phyloP scores from a whole-genome alignment of 2,113 vertebrate species.

The Pholis gunnellus region DNA sequence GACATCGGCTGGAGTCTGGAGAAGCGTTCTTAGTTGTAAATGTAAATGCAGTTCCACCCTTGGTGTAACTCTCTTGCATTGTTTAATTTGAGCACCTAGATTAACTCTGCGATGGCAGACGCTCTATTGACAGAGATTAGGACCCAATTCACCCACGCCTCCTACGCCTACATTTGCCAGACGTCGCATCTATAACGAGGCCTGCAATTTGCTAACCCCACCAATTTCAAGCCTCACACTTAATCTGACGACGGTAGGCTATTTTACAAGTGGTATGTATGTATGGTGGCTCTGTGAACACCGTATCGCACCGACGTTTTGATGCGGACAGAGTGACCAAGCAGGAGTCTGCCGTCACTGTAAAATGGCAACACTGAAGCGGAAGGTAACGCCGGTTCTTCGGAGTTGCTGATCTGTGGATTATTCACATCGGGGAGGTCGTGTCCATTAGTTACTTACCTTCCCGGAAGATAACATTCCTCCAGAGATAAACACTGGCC shows the following conservation, averaged over 20 bases:
- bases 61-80: neutral
- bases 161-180: neutral
- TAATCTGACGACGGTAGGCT: neutral
- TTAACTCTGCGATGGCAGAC: neutral
- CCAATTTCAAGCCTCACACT: constrained; percentile 31
- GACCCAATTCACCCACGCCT: constrained; percentile 2
- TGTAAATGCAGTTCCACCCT: neutral
- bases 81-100: neutral
- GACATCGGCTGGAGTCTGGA: neutral
- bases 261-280: neutral
- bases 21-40: neutral
- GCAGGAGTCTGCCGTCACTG: constrained; percentile 7
- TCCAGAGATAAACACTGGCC: constrained; percentile 45
- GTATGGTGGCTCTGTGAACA: neutral
- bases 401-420: neutral
- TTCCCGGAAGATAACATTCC: constrained; percentile 35
- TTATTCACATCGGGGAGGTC: constrained; percentile 10
- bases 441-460: constrained; percentile 18
- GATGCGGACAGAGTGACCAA: neutral
- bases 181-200: neutral
- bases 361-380: constrained; percentile 3
- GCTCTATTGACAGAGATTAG: neutral
- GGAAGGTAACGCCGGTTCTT: neutral
- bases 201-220: neutral
- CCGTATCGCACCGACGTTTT: neutral